Evolutionary conservation across 2,888 invertebrate species (phyloP).

Genomic region (Sarcophaga variegata): DNA sequence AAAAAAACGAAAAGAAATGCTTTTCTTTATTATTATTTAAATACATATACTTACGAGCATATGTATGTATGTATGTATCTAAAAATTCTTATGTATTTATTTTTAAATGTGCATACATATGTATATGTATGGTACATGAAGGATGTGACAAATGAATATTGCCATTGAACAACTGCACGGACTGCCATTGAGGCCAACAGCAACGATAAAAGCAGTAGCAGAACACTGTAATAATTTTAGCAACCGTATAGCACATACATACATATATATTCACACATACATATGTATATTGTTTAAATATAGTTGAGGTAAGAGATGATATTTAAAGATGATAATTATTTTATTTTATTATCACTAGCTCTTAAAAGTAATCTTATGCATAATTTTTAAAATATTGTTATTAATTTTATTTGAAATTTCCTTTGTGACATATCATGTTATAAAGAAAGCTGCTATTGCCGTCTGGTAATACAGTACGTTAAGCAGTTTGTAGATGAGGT

Average conservation of each 20-base stretch:
- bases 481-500: too few relatives aligned
- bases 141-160: not conserved
- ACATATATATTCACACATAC: not conserved
- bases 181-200: not conserved
- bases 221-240: not conserved
- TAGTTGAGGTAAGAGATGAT: too few relatives aligned
- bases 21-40: not conserved
- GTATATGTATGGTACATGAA: not conserved
- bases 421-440: too few relatives aligned
- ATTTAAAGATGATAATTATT: too few relatives aligned
- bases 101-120: not conserved
- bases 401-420: too few relatives aligned
- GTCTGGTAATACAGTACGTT: too few relatives aligned
- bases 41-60: slow-evolving; percentile 3
- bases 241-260: not conserved
- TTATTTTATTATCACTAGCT: not conserved
- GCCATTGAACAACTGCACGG: not conserved
- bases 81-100: too few relatives aligned
- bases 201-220: not conserved
- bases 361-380: too few relatives aligned
- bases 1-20: not conserved
- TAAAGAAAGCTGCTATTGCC: too few relatives aligned
- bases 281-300: not conserved
- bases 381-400: too few relatives aligned
- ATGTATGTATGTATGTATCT: not conserved